Conservation (phyloP, 2,888 invertebrate genomes). For the Ypsolopha sequella region DNA sequence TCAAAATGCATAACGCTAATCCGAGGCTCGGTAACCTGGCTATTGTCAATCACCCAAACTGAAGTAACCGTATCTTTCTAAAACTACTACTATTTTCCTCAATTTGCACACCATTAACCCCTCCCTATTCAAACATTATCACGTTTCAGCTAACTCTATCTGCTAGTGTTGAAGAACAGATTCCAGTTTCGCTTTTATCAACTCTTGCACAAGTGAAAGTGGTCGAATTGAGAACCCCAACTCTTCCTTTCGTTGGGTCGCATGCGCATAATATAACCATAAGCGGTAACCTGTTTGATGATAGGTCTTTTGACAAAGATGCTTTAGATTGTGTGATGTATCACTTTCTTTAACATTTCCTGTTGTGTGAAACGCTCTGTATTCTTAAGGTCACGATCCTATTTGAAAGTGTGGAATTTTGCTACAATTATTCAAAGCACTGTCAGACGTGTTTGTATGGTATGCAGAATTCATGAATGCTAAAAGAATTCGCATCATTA, state of each 20-base stretch:
- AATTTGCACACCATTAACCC: too few relatives aligned
- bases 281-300: constrained; percentile 18
- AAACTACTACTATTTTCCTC: too few relatives aligned
- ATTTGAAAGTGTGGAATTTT: too few relatives aligned
- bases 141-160: too few relatives aligned
- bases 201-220: constrained; percentile 51
- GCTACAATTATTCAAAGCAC: too few relatives aligned
- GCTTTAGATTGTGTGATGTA: not conserved
- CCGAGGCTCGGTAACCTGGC: too few relatives aligned
- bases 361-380: not conserved
- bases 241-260: constrained; percentile 44
- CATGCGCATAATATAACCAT: constrained; percentile 25
- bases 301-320: not conserved
- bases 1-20: too few relatives aligned
- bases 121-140: too few relatives aligned
- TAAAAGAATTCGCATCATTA: not conserved
- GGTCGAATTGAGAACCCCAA: constrained; percentile 41
- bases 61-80: too few relatives aligned
- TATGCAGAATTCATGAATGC: too few relatives aligned
- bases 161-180: not conserved
- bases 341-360: not conserved
- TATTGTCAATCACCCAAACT: too few relatives aligned
- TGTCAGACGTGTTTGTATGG: too few relatives aligned
- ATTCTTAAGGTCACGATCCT: not conserved
- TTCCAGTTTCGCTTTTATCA: constrained; percentile 67